phyloP scores from a whole-genome alignment of 2,113 vertebrate species.

The Corythaeola cristata region DNA sequence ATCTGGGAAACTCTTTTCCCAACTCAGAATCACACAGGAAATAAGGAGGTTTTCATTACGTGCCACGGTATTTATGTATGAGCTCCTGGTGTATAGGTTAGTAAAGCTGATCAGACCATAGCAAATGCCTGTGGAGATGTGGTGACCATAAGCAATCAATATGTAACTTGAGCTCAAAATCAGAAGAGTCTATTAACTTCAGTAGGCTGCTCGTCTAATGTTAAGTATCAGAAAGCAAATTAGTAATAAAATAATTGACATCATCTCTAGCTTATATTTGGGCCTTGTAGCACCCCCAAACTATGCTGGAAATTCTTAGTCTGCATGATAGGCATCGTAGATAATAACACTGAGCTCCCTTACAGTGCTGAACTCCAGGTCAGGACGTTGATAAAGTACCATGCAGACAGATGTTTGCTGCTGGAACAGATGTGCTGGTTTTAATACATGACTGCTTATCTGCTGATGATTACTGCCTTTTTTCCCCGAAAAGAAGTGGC shows the following conservation, averaged over 20 bases:
- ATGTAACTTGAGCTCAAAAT: neutral
- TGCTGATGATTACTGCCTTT: neutral
- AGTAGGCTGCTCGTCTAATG: neutral
- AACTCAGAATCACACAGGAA: neutral
- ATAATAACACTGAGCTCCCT: neutral
- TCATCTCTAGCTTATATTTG: neutral
- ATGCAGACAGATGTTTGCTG: neutral
- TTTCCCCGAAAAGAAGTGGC: neutral
- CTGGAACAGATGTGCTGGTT: neutral
- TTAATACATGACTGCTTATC: neutral
- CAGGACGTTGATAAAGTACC: neutral
- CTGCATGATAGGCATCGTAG: accelerated
- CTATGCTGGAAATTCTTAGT: neutral
- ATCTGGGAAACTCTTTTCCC: neutral
- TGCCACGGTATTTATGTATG: neutral
- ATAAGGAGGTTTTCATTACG: neutral
- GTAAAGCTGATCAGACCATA: neutral
- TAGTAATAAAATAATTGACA: neutral
- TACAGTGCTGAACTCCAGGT: neutral
- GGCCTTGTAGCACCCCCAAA: neutral
- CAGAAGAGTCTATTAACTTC: neutral
- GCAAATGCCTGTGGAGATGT: neutral
- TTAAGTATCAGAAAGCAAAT: neutral
- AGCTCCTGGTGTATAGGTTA: neutral
- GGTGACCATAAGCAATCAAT: neutral